Conservation (phyloP, 2,797 vertebrate species). For the Coreius guichenoti region DNA sequence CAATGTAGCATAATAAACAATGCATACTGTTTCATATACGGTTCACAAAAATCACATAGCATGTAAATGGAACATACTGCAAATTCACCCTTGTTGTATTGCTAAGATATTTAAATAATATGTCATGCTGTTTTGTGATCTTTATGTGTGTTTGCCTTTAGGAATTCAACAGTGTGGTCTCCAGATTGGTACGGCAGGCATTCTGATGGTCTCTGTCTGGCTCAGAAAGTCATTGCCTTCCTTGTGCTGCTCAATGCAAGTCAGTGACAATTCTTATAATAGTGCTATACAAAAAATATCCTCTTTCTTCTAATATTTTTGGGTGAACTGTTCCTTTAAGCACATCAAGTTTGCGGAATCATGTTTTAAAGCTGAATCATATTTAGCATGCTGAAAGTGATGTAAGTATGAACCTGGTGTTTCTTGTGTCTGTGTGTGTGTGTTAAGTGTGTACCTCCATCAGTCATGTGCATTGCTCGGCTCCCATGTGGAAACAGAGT, state of each 20-base stretch:
- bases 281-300: background rate
- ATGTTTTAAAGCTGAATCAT: background rate
- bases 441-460: conserved; percentile 57
- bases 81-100: background rate
- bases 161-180: conserved; percentile 53
- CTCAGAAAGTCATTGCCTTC: conserved; percentile 54
- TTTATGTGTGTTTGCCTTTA: background rate
- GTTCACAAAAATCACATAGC: background rate
- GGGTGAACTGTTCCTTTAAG: background rate
- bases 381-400: background rate
- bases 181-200: conserved; percentile 58
- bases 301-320: background rate
- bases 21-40: background rate
- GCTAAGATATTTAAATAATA: background rate
- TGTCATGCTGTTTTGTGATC: background rate
- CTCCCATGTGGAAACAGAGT: conserved; percentile 58
- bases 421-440: background rate
- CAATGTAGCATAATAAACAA: background rate
- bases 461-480: conserved; percentile 61
- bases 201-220: conserved; percentile 51
- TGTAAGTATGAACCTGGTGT: background rate
- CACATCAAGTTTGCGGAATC: background rate
- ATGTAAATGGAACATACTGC: background rate
- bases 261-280: conserved; percentile 8
- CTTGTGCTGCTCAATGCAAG: conserved; percentile 52